Conservation (phyloP, 2,888 invertebrate species). For the Latrodectus elegans region DNA sequence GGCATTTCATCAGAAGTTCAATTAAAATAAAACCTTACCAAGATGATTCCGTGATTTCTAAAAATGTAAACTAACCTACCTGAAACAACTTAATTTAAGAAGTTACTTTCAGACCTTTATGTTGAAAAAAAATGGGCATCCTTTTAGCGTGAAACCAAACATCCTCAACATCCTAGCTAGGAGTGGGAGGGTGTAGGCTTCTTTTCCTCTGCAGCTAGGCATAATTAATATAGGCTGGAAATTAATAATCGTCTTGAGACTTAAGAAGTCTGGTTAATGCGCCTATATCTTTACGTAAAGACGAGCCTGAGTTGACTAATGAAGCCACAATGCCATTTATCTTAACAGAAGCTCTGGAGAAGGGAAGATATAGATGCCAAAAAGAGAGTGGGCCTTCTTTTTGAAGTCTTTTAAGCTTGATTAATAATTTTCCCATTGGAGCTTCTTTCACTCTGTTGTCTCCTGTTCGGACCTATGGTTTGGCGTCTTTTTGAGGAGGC, state of each 20-base stretch:
- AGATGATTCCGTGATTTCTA: too few relatives aligned
- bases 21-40: too few relatives aligned
- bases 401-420: conserved; percentile 65
- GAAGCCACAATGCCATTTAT: conserved; percentile 65
- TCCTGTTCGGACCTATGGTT: too few relatives aligned
- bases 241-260: conserved; percentile 66
- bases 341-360: conserved; percentile 47
- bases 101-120: conserved; percentile 11
- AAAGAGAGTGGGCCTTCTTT: conserved; percentile 42
- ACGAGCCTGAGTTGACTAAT: conserved; percentile 65
- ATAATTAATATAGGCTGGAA: conserved; percentile 64
- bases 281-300: conserved; percentile 64
- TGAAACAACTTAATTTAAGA: conserved; percentile 6
- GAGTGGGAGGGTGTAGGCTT: neutral
- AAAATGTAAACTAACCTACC: neutral
- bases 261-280: conserved; percentile 63
- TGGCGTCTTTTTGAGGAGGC: too few relatives aligned
- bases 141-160: conserved; percentile 34
- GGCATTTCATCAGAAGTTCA: too few relatives aligned
- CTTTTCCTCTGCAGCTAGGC: conserved; percentile 17
- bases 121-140: neutral
- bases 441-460: neutral
- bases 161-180: neutral
- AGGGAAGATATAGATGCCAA: conserved; percentile 50
- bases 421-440: conserved; percentile 65